Base-by-base conservation (phyloP, 2,888 invertebrate genomes). In the Amblyjoppa proteus region DNA sequence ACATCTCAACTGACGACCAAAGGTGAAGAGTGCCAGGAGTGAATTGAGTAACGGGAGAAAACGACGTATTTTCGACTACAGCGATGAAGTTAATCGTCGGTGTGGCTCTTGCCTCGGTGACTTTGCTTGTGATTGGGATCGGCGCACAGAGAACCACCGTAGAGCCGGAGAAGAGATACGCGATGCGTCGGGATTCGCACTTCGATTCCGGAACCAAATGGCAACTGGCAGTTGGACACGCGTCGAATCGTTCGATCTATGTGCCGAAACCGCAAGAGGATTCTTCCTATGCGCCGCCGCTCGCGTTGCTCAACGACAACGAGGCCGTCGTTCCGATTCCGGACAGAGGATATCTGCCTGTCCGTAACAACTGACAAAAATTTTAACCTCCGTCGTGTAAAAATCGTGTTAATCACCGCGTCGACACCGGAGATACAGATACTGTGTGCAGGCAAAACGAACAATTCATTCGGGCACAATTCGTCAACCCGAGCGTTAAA, bases 191-290 rank as follows among this genome's bases (percentile, higher is more conserved):
- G 49, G 76, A 83, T 5, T 83, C 83, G 83, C 31, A 41, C 31
- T 85, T 68, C n/a, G 16, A 6, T 7, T 31, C 66, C 11, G 85
- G 85, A 68, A 71, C 13, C 71, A 85, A 80, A 49, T 85, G 85
- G 85, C 73, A 80, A 41, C 28, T 85, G 16, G 34, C 51, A 49
- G 49, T 41, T 13, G 71, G 66, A 51, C 66, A 76, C 11, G 34
- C 76, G 0, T 25, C 82, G 0, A 53, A 51, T 20, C 13, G 58
- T 41, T 51, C 71, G 38, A 53, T 61, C 64, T 13, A 58, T 20
- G 66, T 49, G 38, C 58, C 53, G 16, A 41, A 28, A 25, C 51
- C 68, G 31, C 34, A 71, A 9, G 64, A 71, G 7, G 16, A 66
- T 7, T 28, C 13, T 45, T 25, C n/a, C 41, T n/a, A 56, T 20